These are phyloP conservation scores for Champsocephalus gunnari DNA, from an alignment of 2,797 vertebrate species.

Conservation along the genomic window DNA sequence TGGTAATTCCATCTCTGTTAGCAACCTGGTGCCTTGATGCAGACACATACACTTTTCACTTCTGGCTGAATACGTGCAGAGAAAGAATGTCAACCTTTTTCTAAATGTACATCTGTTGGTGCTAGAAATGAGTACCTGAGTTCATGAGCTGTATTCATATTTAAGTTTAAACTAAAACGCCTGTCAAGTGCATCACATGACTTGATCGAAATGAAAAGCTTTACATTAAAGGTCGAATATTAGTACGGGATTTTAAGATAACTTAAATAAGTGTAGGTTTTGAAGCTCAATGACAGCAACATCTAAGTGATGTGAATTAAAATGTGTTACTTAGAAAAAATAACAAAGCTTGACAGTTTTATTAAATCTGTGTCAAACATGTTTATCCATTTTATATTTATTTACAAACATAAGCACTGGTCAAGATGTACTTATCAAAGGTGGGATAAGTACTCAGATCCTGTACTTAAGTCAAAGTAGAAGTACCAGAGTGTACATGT, in stretches of 20 bases:
- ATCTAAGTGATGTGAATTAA: neutral
- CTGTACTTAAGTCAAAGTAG: too few relatives aligned
- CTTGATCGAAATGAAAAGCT: neutral
- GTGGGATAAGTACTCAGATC: neutral
- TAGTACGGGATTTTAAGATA: neutral
- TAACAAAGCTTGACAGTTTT: neutral
- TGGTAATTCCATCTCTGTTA: constrained; percentile 3
- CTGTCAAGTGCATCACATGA: neutral
- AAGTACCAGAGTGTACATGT: too few relatives aligned
- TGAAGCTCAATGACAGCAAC: neutral
- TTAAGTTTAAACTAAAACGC: constrained; percentile 2
- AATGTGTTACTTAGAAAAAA: neutral
- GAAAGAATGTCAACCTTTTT: neutral
- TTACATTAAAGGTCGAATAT: neutral
- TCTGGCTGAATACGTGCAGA: neutral
- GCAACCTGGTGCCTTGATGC: constrained; percentile 12
- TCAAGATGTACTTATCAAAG: neutral
- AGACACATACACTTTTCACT: neutral
- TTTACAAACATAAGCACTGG: neutral
- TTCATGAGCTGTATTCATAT: neutral
- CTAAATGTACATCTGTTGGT: neutral
- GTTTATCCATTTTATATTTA: neutral
- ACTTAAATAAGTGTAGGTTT: neutral
- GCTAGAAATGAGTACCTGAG: neutral
- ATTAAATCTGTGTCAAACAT: neutral